Base-by-base conservation (phyloP, 2,113 vertebrate genomes). In the Ameiurus melas region DNA sequence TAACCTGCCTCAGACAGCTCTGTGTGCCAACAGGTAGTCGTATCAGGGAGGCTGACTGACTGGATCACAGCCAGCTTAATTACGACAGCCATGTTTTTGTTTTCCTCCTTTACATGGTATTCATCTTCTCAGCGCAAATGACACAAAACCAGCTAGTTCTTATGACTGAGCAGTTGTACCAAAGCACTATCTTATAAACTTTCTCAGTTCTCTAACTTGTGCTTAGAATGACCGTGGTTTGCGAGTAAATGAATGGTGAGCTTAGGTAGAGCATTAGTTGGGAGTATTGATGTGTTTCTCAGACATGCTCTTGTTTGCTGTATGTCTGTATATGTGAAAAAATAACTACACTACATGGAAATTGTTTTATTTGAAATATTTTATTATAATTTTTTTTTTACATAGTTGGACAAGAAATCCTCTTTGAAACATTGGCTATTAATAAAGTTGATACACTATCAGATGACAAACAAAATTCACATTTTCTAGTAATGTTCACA, bases 61-160 rank as follows among this genome's bases (percentile, higher is more conserved):
- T 94, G 93, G 92, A 95, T 95, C 93, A 94, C 94, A 96, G 93
- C 93, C 93, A 92, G 94, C 92, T 93, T 95, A 94, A 95, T 94
- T 93, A 94, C 92, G 92, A 91, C 86, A 89, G 62, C 92, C 79
- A 39, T 82, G 90, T 89, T 90, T 89, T 89, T 85, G 62, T 33
- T 75, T 90, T 88, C 53, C 78, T 85, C 20, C 89, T 92, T 93
- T 92, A 93, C 93, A 89, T 90, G 87, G 30, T 90, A 77, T 86
- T 89, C 39, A 86, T 85, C 88, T 85, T 33, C 87, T 84, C 88
- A 87, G 80, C 78, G 19, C 25, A 81, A 30, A n/a, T 66, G 58
- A 16, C 71, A 17, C 66, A 58, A 58, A n/a, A 85, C 78, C 85
- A 84, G 6, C 80, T 55, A 80, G 68, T 55, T 51, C 39, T 53